Base-by-base conservation (phyloP, 2,113 vertebrate genomes). In the Motacilla tschutschensis region DNA sequence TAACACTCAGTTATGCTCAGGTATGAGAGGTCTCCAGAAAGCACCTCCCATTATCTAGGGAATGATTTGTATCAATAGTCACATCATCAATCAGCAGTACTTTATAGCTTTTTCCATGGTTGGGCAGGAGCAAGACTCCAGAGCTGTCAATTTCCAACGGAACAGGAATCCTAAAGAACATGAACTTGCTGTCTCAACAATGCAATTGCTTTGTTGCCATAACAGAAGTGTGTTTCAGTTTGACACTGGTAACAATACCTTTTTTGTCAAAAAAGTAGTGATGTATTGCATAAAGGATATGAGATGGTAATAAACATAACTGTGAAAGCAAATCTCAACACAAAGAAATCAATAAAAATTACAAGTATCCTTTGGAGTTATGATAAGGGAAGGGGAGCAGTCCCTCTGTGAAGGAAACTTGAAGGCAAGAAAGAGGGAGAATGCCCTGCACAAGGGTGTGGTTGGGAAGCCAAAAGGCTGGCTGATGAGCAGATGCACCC, bases 371-470 rank as follows among this genome's bases (percentile, higher is more conserved):
- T 62, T 38, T 18, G 50, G 66, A 79, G 28, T 44, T 3, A 57
- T 54, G 28, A 64, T 19, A 48, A 83, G 36, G 17, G 36, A 79
- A 79, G 38, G 15, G 38, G 24, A 59, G 33, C 14, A 33, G 53
- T n/a, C 16, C 24, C 36, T 50, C 5, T 9, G 43, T 14, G 69
- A 60, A 63, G 36, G 31, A 64, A 63, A 36, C 36, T 25, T n/a
- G 41, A 83, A n/a, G n/a, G 24, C 15, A 44, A 83, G 60, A 55
- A 55, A 73, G 59, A 91, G 15, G 40, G 25, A 38, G 41, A 76
- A 65, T 3, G 59, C 2, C 15, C 6, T 0, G 0, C 64, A 17
- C 24, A 26, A 9, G 18, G 55, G 31, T 9, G 11, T 4, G 31
- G 6, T 0, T 47, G 48, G 41, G n/a, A 72, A 64, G 58, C 36